Base-by-base conservation (phyloP, 2,113 vertebrate genomes). In the Syrmaticus mikado region DNA sequence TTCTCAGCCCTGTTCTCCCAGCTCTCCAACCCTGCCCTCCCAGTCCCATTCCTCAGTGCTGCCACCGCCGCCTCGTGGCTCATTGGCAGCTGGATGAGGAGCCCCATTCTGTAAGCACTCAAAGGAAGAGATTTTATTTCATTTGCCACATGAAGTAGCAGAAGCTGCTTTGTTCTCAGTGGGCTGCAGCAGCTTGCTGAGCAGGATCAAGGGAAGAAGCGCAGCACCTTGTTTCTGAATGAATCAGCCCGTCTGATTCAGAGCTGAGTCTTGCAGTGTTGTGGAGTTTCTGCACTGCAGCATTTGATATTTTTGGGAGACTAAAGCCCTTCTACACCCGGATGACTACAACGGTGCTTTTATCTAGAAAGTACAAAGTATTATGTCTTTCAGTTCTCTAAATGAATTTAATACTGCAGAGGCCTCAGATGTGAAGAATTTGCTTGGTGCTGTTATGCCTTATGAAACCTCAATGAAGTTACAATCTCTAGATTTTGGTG, bases 391-490 rank as follows among this genome's bases (percentile, higher is more conserved):
- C n/a, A 16, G 77, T 58, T 32, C 92, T 75, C 66, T 76, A 84
- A 86, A 88, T 84, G 11, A 92, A 77, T 90, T 77, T 81, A 79
- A 89, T 89, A 45, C 38, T 80, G 53, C 9, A 17, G 60, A 91
- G 82, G 50, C 74, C 73, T 70, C 74, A 81, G 80, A 90, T 70
- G 58, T 28, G 7, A 85, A 79, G 75, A 40, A 15, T 27, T 45
- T 82, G 16, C 43, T 92, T 87, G 41, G 36, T 53, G 7, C 58
- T 82, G 43, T 86, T 61, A 81, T 15, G 71, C 67, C 21, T 75
- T 73, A 13, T 76, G 88, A 95, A 94, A 93, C 58, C 80, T 91
- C 86, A 93, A 57, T 76, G 86, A 89, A 87, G 58, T 66, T 76
- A 41, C 40, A 66, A 12, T 79, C n/a, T 82, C 73, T 46, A 15